Percentiles rank a stretch among this genome's conserved stretches.
These are phyloP conservation scores for Pachyuromys duprasi DNA, from an alignment of 2,797 vertebrate genomes.

Conservation along the genomic window DNA sequence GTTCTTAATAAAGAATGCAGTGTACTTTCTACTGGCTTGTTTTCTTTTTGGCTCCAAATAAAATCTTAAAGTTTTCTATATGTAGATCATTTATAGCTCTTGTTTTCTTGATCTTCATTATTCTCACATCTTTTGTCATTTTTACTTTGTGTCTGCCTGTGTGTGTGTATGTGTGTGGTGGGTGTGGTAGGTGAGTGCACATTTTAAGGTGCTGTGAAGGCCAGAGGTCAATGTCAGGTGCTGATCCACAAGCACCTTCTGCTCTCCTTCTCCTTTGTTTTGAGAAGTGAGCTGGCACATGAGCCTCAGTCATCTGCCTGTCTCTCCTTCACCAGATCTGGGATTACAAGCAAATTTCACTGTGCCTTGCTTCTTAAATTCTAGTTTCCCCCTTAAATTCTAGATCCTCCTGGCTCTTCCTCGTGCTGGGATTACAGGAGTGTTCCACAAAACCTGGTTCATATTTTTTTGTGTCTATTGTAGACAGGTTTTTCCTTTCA, in stretches of 20 bases:
- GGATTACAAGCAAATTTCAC: background rate
- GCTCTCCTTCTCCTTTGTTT: background rate
- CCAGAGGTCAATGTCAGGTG: background rate
- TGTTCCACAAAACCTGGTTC: background rate
- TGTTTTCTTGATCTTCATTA: constrained; percentile 3
- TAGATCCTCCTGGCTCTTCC: background rate
- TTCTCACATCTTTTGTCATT: background rate
- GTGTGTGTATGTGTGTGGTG: no score
- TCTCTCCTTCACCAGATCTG: background rate
- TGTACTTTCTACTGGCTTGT: background rate
- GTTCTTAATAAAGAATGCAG: constrained; percentile 29
- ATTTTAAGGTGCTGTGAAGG: background rate
- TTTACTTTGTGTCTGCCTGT: background rate
- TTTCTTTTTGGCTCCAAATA: constrained; percentile 2
- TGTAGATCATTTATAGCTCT: background rate
- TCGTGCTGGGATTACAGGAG: background rate
- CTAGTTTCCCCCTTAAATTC: no score
- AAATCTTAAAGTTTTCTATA: constrained; percentile 46
- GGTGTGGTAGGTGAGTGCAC: background rate
- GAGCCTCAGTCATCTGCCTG: background rate
- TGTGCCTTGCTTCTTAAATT: background rate
- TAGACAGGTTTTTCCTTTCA: background rate
- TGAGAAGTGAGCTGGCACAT: background rate
- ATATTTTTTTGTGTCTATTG: background rate
- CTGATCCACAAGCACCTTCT: background rate